Conservation (phyloP, 2,888 invertebrate species). For the Netelia virgata region DNA sequence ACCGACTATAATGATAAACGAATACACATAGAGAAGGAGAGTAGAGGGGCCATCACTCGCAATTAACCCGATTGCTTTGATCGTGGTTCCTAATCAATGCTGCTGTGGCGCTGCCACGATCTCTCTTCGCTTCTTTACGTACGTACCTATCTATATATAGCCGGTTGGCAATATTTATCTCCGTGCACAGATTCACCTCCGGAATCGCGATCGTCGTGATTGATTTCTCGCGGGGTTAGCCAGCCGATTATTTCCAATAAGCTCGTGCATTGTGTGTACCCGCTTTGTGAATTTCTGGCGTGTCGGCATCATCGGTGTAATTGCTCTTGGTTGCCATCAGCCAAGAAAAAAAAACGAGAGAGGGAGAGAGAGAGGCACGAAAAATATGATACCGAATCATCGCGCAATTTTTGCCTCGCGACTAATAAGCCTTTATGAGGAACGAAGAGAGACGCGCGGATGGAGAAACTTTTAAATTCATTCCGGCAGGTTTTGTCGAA, state of each 20-base stretch:
- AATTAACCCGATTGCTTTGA: slow-evolving; percentile 51
- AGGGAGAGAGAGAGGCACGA: not conserved
- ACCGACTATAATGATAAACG: slow-evolving; percentile 37
- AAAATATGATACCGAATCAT: not conserved
- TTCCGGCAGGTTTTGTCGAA: not conserved
- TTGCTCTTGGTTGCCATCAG: slow-evolving; percentile 32
- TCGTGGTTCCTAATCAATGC: slow-evolving; percentile 44
- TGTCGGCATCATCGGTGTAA: slow-evolving; percentile 49
- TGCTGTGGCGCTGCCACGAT: not conserved
- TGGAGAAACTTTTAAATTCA: not conserved
- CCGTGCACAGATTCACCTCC: slow-evolving; percentile 14
- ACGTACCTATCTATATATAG: not conserved
- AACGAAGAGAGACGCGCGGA: not conserved
- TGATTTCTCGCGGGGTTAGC: slow-evolving; percentile 49
- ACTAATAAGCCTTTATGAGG: not conserved
- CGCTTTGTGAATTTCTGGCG: slow-evolving; percentile 14
- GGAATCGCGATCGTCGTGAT: slow-evolving; percentile 38
- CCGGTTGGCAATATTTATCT: not conserved
- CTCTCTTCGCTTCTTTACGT: not conserved
- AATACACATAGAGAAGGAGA: slow-evolving; percentile 16
- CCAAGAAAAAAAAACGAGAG: not conserved
- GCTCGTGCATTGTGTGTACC: slow-evolving; percentile 35
- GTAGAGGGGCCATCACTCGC: slow-evolving; percentile 30
- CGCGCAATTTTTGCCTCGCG: not conserved
- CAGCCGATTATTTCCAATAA: slow-evolving; percentile 61